Evolutionary conservation across 2,888 invertebrate species (phyloP).

Genomic region (Athalia rosae): DNA sequence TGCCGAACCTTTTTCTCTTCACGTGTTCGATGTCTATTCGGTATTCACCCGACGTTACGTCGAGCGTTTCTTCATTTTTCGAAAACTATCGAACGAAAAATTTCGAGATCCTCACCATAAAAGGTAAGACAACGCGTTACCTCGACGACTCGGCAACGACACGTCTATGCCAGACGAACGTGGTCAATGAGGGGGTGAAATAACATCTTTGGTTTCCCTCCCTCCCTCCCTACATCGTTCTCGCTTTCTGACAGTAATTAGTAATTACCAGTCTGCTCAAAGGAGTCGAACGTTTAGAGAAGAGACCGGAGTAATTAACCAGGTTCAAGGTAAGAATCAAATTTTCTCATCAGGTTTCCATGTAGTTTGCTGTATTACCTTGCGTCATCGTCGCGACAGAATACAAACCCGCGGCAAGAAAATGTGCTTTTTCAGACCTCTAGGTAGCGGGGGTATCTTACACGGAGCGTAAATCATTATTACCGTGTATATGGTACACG

Average conservation of each 20-base stretch:
- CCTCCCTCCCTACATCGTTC: not conserved
- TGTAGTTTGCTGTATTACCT: too few species aligned
- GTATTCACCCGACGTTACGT: not conserved
- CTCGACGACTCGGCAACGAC: not conserved
- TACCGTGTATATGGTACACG: too few species aligned
- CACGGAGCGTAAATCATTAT: too few species aligned
- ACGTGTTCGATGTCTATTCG: not conserved
- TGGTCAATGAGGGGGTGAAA: slow-evolving; percentile 15
- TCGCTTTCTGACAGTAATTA: slow-evolving; percentile 23
- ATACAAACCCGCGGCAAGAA: too few species aligned
- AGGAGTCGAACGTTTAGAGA: slow-evolving; percentile 3
- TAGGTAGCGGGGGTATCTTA: too few species aligned
- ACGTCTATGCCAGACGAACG: not conserved
- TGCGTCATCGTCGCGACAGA: too few species aligned
- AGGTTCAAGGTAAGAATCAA: slow-evolving; percentile 17
- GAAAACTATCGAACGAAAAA: not conserved
- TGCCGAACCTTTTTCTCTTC: slow-evolving; percentile 29
- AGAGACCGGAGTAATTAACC: slow-evolving; percentile 28
- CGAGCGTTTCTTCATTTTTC: not conserved
- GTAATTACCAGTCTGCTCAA: slow-evolving; percentile 27
- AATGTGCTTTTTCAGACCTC: too few species aligned
- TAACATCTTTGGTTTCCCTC: slow-evolving; percentile 16
- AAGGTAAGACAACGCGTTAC: not conserved
- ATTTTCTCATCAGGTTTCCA: not conserved
- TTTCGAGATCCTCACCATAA: too few species aligned